These are phyloP conservation scores for Sebastes hubbsi DNA, from an alignment of 2,797 vertebrate genomes.

Conservation along the genomic window DNA sequence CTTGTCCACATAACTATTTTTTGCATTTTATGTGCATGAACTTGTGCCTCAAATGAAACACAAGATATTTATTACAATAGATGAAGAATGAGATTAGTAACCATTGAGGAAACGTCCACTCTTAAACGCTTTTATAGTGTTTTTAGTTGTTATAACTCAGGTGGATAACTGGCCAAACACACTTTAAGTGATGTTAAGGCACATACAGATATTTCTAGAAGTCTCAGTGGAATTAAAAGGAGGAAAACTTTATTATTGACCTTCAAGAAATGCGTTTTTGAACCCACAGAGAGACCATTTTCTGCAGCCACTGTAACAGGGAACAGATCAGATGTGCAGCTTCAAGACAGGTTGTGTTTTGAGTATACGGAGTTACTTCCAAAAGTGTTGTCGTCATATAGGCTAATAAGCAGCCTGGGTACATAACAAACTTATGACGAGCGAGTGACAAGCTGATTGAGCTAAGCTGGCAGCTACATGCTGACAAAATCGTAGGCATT, in stretches of 20 bases:
- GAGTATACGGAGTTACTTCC: neutral
- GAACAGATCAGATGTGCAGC: neutral
- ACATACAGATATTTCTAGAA: neutral
- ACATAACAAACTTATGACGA: no score
- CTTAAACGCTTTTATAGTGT: neutral
- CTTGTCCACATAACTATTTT: neutral
- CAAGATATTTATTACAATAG: neutral
- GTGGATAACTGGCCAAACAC: neutral
- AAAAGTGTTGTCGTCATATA: no score
- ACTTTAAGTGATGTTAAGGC: neutral
- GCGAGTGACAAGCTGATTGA: no score
- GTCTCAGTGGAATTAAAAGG: neutral
- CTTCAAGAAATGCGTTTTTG: neutral
- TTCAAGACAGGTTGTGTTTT: neutral
- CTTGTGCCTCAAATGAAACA: constrained; percentile 4
- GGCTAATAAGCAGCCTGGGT: no score
- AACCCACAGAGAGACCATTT: neutral
- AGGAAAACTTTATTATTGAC: neutral
- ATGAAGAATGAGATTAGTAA: neutral
- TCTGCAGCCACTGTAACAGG: neutral
- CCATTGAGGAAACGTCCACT: neutral
- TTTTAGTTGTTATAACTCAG: neutral
- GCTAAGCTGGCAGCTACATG: no score
- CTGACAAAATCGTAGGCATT: no score
- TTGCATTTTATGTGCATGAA: neutral